A percentile compares a stretch with the other conserved stretches of the same genome.
These are phyloP conservation scores for Ploceus nigricollis DNA, from an alignment of 2,113 vertebrate species.

Conservation along the genomic window DNA sequence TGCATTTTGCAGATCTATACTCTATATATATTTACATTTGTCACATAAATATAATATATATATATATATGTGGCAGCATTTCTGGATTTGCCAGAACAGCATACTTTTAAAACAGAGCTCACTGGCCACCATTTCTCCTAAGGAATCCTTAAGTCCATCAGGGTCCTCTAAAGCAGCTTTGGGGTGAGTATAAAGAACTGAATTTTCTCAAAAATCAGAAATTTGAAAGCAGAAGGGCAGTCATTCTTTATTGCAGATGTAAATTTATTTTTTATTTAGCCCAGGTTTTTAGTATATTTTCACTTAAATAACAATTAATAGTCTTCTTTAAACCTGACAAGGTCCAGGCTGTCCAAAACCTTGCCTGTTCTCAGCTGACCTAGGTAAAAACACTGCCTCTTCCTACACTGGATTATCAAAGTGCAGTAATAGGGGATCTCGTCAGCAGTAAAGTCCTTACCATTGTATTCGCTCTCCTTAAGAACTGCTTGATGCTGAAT, in stretches of 20 bases:
- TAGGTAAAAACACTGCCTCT: not conserved
- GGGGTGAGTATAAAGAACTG: not conserved
- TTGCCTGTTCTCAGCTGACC: not conserved
- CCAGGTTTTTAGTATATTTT: not conserved
- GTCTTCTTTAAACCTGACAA: not conserved
- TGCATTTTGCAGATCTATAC: not conserved
- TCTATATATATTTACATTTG: not conserved
- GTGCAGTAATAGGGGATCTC: not conserved
- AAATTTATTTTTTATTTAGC: not conserved
- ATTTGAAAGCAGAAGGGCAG: not conserved
- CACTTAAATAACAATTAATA: not conserved
- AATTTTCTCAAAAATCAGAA: not conserved
- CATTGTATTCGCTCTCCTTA: constrained; percentile 39
- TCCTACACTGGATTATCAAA: not conserved
- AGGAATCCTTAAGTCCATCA: not conserved
- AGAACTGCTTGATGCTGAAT: constrained; percentile 15
- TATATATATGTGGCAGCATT: not conserved
- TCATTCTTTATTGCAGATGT: not conserved
- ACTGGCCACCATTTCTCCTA: rapidly evolving
- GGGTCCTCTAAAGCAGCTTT: not conserved
- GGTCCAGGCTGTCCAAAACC: not conserved
- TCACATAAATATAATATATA: not conserved
- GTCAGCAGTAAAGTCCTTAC: constrained; percentile 49
- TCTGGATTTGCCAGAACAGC: not conserved
- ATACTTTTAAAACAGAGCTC: not conserved